phyloP scores from a whole-genome alignment of 2,797 vertebrate genomes.

The Amphiprion clarkii region DNA sequence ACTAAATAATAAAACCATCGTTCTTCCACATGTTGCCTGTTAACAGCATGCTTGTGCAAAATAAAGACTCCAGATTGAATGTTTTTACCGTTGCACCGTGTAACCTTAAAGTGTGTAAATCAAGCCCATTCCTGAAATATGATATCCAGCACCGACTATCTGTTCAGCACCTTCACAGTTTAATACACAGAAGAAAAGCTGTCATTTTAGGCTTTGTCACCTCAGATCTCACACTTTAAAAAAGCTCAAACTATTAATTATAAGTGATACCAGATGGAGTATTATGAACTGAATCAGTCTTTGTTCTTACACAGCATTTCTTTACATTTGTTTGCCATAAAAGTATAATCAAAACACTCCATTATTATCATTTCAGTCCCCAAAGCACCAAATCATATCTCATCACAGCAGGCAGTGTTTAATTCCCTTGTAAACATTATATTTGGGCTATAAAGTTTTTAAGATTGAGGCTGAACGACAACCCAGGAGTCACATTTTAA shows the following conservation, averaged over 20 bases:
- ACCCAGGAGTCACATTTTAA: constrained; percentile 19
- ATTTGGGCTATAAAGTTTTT: constrained; percentile 34
- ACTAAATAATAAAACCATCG: constrained; percentile 22
- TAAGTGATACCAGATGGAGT: constrained; percentile 24
- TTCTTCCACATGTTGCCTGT: constrained; percentile 36
- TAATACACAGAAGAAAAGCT: constrained; percentile 18
- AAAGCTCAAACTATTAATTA: constrained; percentile 26
- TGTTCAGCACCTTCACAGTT: constrained; percentile 45
- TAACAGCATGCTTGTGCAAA: constrained; percentile 61
- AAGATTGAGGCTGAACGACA: constrained; percentile 48
- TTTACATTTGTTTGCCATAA: constrained; percentile 27
- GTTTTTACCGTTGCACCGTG: constrained; percentile 13
- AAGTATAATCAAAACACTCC: constrained; percentile 40
- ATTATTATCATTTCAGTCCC: constrained; percentile 24
- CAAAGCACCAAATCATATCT: constrained; percentile 60
- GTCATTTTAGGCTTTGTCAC: constrained; percentile 30
- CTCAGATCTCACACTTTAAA: constrained; percentile 16
- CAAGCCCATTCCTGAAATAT: constrained; percentile 36
- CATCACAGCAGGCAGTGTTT: constrained; percentile 72
- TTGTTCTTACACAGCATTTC: constrained; percentile 1
- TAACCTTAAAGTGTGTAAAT: background rate
- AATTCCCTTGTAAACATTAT: constrained; percentile 72
- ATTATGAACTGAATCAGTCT: constrained; percentile 26
- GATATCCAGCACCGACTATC: constrained; percentile 22
- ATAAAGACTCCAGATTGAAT: constrained; percentile 42